These are phyloP conservation scores for Eptatretus atami DNA, from an alignment of 2,797 vertebrate species.

Conservation along the genomic window DNA sequence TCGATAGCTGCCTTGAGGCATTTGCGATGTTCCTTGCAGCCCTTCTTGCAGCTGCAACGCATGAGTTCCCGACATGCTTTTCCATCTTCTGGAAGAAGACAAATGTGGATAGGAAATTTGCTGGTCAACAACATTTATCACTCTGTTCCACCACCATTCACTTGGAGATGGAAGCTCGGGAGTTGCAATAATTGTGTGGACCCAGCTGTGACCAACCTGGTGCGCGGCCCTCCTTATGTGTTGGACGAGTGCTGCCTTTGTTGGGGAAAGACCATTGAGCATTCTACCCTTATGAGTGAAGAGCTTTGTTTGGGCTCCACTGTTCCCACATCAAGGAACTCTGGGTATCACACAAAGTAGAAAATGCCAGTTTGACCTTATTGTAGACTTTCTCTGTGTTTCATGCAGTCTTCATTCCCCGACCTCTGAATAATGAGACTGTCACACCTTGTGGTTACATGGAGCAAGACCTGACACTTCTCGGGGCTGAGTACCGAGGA, in stretches of 20 bases:
- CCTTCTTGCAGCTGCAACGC: not conserved
- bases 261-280: constrained; percentile 6
- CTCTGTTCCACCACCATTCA: constrained; percentile 7
- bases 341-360: constrained; percentile 1
- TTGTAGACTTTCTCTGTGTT: constrained; percentile 7
- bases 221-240: constrained; percentile 4
- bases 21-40: not conserved
- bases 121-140: not conserved
- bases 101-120: not conserved
- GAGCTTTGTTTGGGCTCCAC: not conserved
- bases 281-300: constrained; percentile 1
- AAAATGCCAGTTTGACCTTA: constrained; percentile 7
- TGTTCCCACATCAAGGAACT: not conserved
- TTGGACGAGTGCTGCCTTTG: too few species aligned
- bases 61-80: not conserved
- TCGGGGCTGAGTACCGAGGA: constrained; percentile 4
- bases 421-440: constrained; percentile 6
- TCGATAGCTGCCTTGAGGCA: not conserved
- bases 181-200: constrained; percentile 7
- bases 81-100: not conserved
- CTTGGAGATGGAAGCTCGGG: constrained; percentile 8
- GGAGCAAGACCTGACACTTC: constrained; percentile 6
- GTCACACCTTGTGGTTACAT: constrained; percentile 7
- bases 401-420: constrained; percentile 8
- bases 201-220: constrained; percentile 5